phyloP scores from a whole-genome alignment of 2,888 invertebrate genomes.

The Chaetoderma sp. region DNA sequence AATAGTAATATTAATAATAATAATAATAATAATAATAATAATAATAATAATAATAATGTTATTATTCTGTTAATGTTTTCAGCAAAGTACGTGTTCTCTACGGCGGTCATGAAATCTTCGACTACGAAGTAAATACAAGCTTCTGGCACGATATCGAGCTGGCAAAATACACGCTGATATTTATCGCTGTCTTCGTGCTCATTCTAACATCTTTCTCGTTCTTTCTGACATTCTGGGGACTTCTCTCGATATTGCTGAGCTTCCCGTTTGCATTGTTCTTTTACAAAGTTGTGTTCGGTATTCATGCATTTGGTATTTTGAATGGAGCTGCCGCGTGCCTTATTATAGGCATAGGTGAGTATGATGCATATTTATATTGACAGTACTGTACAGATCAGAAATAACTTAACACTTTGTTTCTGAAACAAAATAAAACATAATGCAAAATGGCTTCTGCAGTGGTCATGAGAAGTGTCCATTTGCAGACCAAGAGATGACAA shows the following conservation, averaged over 20 bases:
- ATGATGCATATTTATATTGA: background rate
- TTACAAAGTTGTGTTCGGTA: conserved; percentile 56
- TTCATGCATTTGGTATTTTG: conserved; percentile 57
- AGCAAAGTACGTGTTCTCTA: conserved; percentile 62
- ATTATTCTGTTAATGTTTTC: no score
- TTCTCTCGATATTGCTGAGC: conserved; percentile 54
- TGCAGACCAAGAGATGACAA: no score
- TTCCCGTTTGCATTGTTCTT: conserved; percentile 62
- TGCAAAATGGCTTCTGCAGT: no score
- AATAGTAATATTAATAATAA: no score
- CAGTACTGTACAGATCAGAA: no score
- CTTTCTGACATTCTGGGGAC: conserved; percentile 58
- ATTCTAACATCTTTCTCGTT: conserved; percentile 60
- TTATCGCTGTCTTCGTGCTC: conserved; percentile 57
- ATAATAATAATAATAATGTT: background rate
- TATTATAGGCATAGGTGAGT: conserved; percentile 65
- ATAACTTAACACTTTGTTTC: no score
- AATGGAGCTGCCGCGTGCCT: conserved; percentile 66
- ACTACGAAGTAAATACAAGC: conserved; percentile 59
- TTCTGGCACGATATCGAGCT: conserved; percentile 63
- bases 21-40: no score
- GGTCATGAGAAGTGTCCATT: no score
- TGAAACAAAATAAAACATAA: no score
- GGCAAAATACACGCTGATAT: conserved; percentile 47
- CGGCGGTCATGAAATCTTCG: conserved; percentile 63